Percentiles rank a stretch among this genome's conserved stretches.
Conservation (phyloP, 2,113 vertebrate genomes). For the Beaufortia kweichowensis region DNA sequence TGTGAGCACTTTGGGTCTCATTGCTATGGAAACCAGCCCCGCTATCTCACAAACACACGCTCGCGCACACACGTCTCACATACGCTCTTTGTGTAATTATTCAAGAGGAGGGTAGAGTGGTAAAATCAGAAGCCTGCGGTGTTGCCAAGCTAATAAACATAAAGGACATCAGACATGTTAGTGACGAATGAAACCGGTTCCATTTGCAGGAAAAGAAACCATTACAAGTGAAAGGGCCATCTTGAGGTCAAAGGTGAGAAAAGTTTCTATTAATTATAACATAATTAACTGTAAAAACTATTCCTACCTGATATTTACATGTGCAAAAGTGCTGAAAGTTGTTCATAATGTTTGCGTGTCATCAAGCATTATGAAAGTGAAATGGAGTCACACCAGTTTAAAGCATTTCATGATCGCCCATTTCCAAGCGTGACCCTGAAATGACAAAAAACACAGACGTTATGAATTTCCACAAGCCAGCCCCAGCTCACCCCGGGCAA, state of each 20-base stretch:
- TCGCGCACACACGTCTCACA: conserved; percentile 44
- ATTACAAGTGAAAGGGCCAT: background rate
- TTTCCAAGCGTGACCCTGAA: too few species aligned
- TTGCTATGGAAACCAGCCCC: conserved; percentile 82
- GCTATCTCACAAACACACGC: conserved; percentile 38
- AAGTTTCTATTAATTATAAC: background rate
- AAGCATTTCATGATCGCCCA: too few species aligned
- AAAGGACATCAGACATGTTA: conserved; percentile 4
- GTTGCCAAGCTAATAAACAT: conserved; percentile 46
- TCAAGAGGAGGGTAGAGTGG: conserved; percentile 46
- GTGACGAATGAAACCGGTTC: conserved; percentile 4
- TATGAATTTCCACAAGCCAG: too few species aligned
- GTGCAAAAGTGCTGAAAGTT: too few species aligned
- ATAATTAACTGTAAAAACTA: background rate
- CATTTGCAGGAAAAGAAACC: background rate
- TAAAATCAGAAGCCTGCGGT: conserved; percentile 41
- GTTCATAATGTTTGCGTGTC: too few species aligned
- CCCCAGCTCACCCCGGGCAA: too few species aligned
- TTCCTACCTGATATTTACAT: background rate
- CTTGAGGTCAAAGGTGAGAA: conserved; percentile 15
- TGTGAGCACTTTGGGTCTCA: conserved; percentile 82
- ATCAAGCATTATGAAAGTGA: too few species aligned
- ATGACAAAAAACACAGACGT: too few species aligned
- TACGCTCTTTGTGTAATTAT: conserved; percentile 46
- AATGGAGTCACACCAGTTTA: too few species aligned